phyloP scores from a whole-genome alignment of 30 jellyfish, hydroid and myxozoan species.

The Turritopsis dohrnii region DNA sequence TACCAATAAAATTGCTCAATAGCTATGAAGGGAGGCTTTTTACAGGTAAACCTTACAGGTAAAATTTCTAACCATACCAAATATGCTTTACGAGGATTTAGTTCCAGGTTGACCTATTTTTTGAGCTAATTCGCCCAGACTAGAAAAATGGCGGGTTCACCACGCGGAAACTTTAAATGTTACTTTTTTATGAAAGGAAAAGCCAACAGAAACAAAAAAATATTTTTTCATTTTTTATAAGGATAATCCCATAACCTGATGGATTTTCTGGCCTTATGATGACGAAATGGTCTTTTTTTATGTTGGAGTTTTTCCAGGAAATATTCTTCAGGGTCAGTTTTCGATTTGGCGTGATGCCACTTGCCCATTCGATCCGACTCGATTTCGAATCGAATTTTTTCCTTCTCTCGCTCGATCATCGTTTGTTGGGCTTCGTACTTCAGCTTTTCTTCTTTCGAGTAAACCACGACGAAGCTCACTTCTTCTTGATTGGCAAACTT shows the following conservation, averaged over 20 bases:
- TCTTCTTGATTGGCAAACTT: background rate
- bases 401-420: constrained; percentile 21
- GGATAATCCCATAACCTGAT: constrained; percentile 29
- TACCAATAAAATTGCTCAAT: no score
- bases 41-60: no score
- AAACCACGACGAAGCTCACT: constrained; percentile 7
- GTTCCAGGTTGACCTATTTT: no score
- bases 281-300: constrained; percentile 7
- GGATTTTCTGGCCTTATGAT: constrained; percentile 15
- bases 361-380: constrained; percentile 20
- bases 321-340: constrained; percentile 33
- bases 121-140: no score
- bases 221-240: background rate
- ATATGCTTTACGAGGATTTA: no score
- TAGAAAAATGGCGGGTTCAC: no score
- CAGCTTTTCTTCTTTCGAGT: background rate
- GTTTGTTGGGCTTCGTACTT: constrained; percentile 19
- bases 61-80: no score
- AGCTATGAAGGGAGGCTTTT: no score
- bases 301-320: constrained; percentile 18
- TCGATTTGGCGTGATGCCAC: constrained; percentile 36
- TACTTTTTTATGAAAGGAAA: no score
- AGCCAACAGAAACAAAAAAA: no score
- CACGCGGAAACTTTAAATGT: no score
- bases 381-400: constrained; percentile 26